phyloP scores from a whole-genome alignment of 2,888 invertebrate genomes.

The Tortricodes alternella region DNA sequence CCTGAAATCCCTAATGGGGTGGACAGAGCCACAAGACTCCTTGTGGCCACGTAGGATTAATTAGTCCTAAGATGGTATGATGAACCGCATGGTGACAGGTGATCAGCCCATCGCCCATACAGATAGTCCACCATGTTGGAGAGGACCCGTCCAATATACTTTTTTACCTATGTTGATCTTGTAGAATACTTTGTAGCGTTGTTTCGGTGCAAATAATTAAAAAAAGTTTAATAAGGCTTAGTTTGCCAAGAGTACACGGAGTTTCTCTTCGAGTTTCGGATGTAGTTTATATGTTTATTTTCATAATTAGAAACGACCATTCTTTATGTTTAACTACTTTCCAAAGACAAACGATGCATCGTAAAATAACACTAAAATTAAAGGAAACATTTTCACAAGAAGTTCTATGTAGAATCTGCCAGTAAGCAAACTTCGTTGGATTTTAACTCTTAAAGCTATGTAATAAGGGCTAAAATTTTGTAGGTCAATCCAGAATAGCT shows the following conservation, averaged over 20 bases:
- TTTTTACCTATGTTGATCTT: too few relatives aligned
- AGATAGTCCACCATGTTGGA: too few relatives aligned
- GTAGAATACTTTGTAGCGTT: too few relatives aligned
- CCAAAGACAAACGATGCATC: slow-evolving; percentile 24
- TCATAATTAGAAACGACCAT: slow-evolving; percentile 12
- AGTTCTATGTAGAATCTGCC: neutral
- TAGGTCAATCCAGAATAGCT: slow-evolving; percentile 26
- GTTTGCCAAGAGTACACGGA: neutral
- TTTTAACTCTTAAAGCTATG: neutral
- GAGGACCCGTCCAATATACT: too few relatives aligned
- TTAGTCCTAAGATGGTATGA: too few relatives aligned
- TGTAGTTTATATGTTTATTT: slow-evolving; percentile 10
- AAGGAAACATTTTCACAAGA: slow-evolving; percentile 16
- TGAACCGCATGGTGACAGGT: too few relatives aligned
- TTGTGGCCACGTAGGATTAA: too few relatives aligned
- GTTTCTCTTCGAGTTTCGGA: neutral
- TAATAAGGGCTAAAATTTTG: neutral
- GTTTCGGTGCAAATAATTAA: too few relatives aligned
- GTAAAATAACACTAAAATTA: slow-evolving; percentile 29
- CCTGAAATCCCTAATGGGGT: too few relatives aligned
- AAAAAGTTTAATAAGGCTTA: too few relatives aligned
- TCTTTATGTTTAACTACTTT: slow-evolving; percentile 16
- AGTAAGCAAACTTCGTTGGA: neutral
- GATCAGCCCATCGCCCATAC: too few relatives aligned
- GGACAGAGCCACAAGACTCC: too few relatives aligned